Base-by-base conservation (phyloP, 2,888 invertebrate genomes). In the Acrocera orbiculus region DNA sequence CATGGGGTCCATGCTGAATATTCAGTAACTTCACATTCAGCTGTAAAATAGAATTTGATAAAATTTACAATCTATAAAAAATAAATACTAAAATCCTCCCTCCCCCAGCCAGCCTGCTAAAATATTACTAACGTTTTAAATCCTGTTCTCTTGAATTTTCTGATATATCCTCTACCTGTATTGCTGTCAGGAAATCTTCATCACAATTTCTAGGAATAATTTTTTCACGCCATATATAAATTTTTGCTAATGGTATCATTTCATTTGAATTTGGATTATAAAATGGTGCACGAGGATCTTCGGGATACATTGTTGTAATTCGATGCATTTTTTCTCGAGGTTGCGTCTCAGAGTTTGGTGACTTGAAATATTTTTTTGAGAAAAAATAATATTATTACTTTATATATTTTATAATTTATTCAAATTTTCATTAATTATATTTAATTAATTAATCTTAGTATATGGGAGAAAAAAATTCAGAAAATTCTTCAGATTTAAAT, bases 271-370 rank as follows among this genome's bases (percentile, higher is more conserved):
- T 59, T 0, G 78, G 73, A 52, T 83, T 76, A 61, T 85, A 93
- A 61, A 96, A 98, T 0, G 96, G 96, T 0, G 92, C 81, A 39
- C 80, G 69, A 0, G 82, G 79, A 63, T 93, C 86, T 58, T 86
- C 83, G 0, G 93, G 93, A 57, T 79, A 85, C 58, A 74, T 80
- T 3, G 82, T 76, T 0, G 93, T 93, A 47, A 98, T 93, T 38
- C 74, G 71, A 48, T 74, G 76, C 66, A 96, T 93, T 44, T 73
- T 70, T 56, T 92, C 85, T 37, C 76, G 75, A 1, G 85, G 85
- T 7, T 64, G 62, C 0, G 80, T 76, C 48, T 81, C 81, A 0
- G 70, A 54, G 54, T 86, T 83, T 1, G 79, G 77, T 0, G 83
- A 81, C 83, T 83, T 49, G 16, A 48, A 27, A 16, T 8, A 11